Evolutionary conservation across 2,888 invertebrate species (phyloP).

Genomic region (Melanostoma scalare): DNA sequence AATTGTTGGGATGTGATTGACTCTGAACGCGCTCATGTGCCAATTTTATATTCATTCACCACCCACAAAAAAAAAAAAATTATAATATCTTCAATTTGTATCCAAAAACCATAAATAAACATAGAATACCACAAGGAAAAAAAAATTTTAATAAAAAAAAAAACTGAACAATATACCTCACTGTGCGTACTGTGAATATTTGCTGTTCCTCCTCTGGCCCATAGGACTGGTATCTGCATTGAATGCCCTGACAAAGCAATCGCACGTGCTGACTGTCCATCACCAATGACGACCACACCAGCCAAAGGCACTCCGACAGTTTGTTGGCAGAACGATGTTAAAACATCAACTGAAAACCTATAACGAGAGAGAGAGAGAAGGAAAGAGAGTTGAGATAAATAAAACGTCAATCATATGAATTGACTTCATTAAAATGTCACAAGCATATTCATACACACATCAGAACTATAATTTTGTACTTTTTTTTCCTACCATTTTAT

Average conservation of each 20-base stretch:
- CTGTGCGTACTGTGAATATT: conserved; percentile 75
- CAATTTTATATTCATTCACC: no score
- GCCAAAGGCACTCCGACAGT: conserved; percentile 75
- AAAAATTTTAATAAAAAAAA: neutral
- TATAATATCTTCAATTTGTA: no score
- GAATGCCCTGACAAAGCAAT: conserved; percentile 76
- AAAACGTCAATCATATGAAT: conserved; percentile 38
- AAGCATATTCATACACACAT: neutral
- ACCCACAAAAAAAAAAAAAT: no score
- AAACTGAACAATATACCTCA: conserved; percentile 73
- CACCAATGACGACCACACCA: conserved; percentile 76
- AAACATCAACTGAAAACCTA: conserved; percentile 76
- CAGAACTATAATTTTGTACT: conserved; percentile 1
- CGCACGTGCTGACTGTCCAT: conserved; percentile 77
- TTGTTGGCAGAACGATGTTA: conserved; percentile 76
- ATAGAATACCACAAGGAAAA: no score
- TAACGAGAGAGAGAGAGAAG: conserved; percentile 8
- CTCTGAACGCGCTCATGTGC: no score
- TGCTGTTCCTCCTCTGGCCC: conserved; percentile 77
- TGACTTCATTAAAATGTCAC: conserved; percentile 36
- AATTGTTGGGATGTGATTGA: no score
- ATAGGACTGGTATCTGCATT: conserved; percentile 76
- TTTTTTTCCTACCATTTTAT: no score
- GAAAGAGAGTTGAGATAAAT: conserved; percentile 1
- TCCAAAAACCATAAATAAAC: no score